A percentile compares a stretch with the other conserved stretches of the same genome.
phyloP scores from a whole-genome alignment of 1,140 invertebrate species.

The Lineus longissimus region DNA sequence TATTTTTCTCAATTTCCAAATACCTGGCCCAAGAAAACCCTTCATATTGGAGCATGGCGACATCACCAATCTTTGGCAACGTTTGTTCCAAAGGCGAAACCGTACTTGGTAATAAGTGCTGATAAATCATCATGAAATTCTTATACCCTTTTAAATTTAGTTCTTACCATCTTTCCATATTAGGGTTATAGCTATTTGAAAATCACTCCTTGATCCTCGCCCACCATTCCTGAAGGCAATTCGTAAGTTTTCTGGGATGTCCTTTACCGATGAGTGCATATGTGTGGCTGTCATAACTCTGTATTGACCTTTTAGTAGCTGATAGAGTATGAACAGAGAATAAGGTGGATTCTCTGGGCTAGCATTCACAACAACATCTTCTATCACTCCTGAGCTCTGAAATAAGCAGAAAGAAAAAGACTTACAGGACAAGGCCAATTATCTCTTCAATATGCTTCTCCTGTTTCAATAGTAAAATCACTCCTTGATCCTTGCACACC shows the following conservation, averaged over 20 bases:
- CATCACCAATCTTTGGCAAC: too few relatives aligned
- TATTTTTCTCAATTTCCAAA: too few relatives aligned
- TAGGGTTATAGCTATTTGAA: slow-evolving; percentile 61
- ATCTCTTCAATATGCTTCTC: too few relatives aligned
- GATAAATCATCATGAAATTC: too few relatives aligned
- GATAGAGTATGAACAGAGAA: slow-evolving; percentile 62
- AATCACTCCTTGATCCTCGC: slow-evolving; percentile 31
- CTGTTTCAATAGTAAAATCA: too few relatives aligned
- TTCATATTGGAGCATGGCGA: too few relatives aligned
- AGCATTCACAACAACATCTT: slow-evolving; percentile 68
- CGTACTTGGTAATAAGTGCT: too few relatives aligned
- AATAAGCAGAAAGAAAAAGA: slow-evolving; percentile 51
- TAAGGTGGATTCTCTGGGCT: slow-evolving; percentile 66
- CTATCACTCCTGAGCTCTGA: slow-evolving; percentile 48
- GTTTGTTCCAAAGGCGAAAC: too few relatives aligned
- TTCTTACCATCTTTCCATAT: slow-evolving; percentile 73
- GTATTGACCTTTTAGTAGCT: slow-evolving; percentile 54
- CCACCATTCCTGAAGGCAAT: slow-evolving; percentile 33
- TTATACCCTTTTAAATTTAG: not conserved
- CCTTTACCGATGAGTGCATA: slow-evolving; percentile 63
- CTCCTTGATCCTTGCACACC: too few relatives aligned
- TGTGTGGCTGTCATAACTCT: slow-evolving; percentile 58
- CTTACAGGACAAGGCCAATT: not conserved
- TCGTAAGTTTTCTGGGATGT: slow-evolving; percentile 45
- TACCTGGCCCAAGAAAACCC: too few relatives aligned